Evolutionary conservation across 2,797 vertebrate species (phyloP).

Genomic region (Propithecus deckenii): DNA sequence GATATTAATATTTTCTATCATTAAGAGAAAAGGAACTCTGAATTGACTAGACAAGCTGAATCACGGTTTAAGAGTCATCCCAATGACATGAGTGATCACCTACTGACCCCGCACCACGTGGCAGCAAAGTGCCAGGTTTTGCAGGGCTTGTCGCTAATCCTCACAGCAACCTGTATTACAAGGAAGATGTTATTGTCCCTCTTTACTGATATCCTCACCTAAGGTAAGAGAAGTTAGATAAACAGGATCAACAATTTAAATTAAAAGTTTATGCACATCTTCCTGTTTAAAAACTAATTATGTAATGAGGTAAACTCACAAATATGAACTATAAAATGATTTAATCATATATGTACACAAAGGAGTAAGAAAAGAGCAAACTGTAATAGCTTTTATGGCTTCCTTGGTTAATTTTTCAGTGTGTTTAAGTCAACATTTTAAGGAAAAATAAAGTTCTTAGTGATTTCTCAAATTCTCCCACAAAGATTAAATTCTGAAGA

Average conservation of each 20-base stretch:
- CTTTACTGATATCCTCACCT: not conserved
- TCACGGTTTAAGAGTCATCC: no score
- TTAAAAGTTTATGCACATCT: not conserved
- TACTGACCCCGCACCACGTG: not conserved
- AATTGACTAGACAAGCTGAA: not conserved
- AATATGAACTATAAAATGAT: not conserved
- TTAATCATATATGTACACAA: not conserved
- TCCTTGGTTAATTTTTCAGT: conserved; percentile 10
- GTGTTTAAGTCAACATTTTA: conserved; percentile 38
- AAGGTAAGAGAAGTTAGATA: conserved; percentile 28
- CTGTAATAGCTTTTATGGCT: not conserved
- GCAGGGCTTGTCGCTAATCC: not conserved
- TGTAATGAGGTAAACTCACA: not conserved
- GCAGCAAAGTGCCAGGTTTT: not conserved
- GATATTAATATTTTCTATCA: not conserved
- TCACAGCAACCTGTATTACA: not conserved
- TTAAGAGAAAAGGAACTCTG: conserved; percentile 2
- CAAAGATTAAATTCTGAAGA: conserved; percentile 51
- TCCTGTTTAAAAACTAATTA: conserved; percentile 44
- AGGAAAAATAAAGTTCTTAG: conserved; percentile 35
- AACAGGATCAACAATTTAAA: conserved; percentile 12
- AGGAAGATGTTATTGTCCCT: not conserved
- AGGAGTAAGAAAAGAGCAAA: not conserved
- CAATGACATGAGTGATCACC: not conserved
- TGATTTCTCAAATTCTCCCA: conserved; percentile 41